Base-by-base conservation (phyloP, 2,113 vertebrate species). In the Osmerus eperlanus region DNA sequence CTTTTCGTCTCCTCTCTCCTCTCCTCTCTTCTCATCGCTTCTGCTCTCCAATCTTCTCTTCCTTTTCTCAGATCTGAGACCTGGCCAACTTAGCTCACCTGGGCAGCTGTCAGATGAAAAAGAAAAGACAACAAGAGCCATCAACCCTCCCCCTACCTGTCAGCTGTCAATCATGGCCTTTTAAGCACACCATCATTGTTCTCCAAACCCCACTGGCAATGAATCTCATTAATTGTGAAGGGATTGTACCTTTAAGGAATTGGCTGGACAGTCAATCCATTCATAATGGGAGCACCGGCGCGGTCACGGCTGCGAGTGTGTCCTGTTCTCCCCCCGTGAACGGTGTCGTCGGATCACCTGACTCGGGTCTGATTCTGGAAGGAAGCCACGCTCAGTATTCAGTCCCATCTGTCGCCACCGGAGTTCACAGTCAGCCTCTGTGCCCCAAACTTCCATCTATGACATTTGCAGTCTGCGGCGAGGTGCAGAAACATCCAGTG, bases 381-480 rank as follows among this genome's bases (percentile, higher is more conserved):
- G 72, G 13, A 65, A 47, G 73, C 77, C 67, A 73, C 71, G 78
- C 70, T 66, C 75, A 78, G 78, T 81, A 77, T 81, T 82, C 74
- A 81, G 36, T 15, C 77, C 81, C 78, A 78, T 84, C 81, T 77
- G 75, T 74, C 74, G 79, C 76, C 78, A 60, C 70, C 64, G 41
- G 71, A 67, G 78, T 70, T 18, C 55, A 73, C 78, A 80, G 77
- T 83, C 78, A 77, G 36, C 58, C 72, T 19, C 18, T 60, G 69
- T 80, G 78, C 82, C 82, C 81, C 82, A 78, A 87, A 89, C 84
- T 74, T 72, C 83, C 84, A 78, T 80, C 72, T 71, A 67, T 85
- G 88, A 86, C 85, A 89, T 88, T 88, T 87, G 75, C 81, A 85
- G 83, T 85, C 76, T 70, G 80, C 74, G 21, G 80, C 77, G 3